A percentile compares a stretch with the other conserved stretches of the same genome.
These are phyloP conservation scores for Heliconius nattereri DNA, from an alignment of 1,140 invertebrate genomes.

Conservation along the genomic window DNA sequence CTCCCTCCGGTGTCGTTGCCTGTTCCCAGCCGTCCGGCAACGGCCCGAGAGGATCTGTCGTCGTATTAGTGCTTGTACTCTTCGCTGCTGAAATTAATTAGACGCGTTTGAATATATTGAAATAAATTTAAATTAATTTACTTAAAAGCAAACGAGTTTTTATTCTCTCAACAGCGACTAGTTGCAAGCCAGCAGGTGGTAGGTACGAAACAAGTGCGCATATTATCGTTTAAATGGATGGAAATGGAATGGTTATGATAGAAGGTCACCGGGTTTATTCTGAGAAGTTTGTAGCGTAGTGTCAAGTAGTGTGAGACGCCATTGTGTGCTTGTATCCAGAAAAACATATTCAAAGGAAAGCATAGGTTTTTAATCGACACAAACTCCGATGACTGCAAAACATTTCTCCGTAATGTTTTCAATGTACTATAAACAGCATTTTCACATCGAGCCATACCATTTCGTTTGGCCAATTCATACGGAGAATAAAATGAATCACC, in stretches of 20 bases:
- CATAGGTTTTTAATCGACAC: slow-evolving; percentile 14
- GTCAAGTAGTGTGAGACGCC: neutral
- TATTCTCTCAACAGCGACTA: slow-evolving; percentile 76
- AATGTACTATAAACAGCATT: slow-evolving; percentile 18
- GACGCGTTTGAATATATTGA: slow-evolving; percentile 47
- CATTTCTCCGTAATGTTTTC: slow-evolving; percentile 33
- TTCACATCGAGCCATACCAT: slow-evolving; percentile 4
- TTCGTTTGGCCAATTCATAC: slow-evolving; percentile 34
- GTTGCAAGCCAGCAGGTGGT: slow-evolving; percentile 56
- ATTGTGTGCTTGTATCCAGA: slow-evolving; percentile 7
- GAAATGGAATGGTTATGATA: neutral
- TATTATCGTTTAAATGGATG: slow-evolving; percentile 10
- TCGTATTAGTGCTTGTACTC: slow-evolving; percentile 77
- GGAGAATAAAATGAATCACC: slow-evolving; percentile 52
- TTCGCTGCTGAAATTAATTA: slow-evolving; percentile 79
- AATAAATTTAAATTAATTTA: slow-evolving; percentile 40
- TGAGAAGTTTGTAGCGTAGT: slow-evolving; percentile 1
- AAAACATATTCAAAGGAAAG: slow-evolving; percentile 16
- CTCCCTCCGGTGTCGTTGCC: slow-evolving; percentile 94
- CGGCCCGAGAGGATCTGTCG: slow-evolving; percentile 85
- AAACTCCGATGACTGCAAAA: slow-evolving; percentile 15
- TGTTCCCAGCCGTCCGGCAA: slow-evolving; percentile 98
- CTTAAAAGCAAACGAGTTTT: slow-evolving; percentile 49
- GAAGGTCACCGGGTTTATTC: slow-evolving; percentile 13
- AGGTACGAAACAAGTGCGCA: neutral